A percentile compares a stretch with the other conserved stretches of the same genome.
Evolutionary conservation across 2,113 vertebrate species (phyloP).

Genomic region (Eretmochelys imbricata): DNA sequence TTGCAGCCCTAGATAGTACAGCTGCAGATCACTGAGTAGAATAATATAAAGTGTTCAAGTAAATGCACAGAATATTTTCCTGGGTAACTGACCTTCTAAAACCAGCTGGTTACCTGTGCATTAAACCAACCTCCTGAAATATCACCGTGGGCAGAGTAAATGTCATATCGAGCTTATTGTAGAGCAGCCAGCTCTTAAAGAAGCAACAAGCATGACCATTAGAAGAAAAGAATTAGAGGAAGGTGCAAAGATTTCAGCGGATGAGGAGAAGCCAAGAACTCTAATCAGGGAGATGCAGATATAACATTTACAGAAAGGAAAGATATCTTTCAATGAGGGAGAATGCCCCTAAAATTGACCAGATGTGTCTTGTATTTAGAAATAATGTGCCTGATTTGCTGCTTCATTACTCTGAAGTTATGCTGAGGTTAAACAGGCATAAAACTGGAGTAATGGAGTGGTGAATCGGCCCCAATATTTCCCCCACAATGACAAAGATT

Average conservation of each 20-base stretch:
- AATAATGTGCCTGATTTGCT: slow-evolving; percentile 10
- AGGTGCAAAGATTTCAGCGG: background rate
- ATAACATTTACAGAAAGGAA: background rate
- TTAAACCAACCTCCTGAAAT: slow-evolving; percentile 34
- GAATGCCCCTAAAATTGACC: background rate
- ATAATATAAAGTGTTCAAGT: slow-evolving; percentile 30
- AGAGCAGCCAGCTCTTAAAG: background rate
- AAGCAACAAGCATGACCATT: background rate
- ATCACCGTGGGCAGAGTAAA: background rate
- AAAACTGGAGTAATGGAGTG: slow-evolving; percentile 4
- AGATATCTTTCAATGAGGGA: slow-evolving; percentile 4
- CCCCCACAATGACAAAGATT: background rate
- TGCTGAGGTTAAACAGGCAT: background rate
- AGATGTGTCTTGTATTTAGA: background rate
- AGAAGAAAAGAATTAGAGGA: background rate
- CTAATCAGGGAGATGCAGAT: background rate
- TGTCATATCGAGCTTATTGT: background rate
- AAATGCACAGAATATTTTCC: slow-evolving; percentile 55
- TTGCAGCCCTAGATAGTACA: background rate
- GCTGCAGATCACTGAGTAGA: slow-evolving; percentile 52
- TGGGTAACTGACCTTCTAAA: slow-evolving; percentile 38
- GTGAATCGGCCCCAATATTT: background rate
- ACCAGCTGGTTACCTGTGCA: slow-evolving; percentile 51
- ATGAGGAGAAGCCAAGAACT: background rate
- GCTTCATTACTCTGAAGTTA: slow-evolving; percentile 7